Conservation (phyloP, 2,888 invertebrate genomes). For the Hylaea fasciaria region DNA sequence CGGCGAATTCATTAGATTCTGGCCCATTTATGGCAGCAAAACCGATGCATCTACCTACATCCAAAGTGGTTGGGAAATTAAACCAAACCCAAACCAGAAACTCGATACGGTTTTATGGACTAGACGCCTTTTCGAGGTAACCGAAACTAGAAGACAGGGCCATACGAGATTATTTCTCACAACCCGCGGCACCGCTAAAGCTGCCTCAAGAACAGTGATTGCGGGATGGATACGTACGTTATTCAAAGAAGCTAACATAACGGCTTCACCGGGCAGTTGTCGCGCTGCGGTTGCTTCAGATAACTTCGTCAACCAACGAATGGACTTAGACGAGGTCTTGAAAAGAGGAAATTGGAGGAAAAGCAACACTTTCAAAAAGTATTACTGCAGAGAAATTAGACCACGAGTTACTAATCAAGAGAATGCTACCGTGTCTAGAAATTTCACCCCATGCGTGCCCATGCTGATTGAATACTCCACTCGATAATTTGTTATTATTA, state of each 20-base stretch:
- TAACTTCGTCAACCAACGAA: slow-evolving; percentile 28
- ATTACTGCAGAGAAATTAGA: slow-evolving; percentile 2
- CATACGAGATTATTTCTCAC: slow-evolving; percentile 33
- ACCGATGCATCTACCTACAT: slow-evolving; percentile 31
- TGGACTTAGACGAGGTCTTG: slow-evolving; percentile 35
- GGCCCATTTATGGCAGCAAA: slow-evolving; percentile 43
- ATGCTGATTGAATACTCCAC: no score
- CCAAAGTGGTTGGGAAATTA: slow-evolving; percentile 41
- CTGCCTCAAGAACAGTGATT: slow-evolving; percentile 39
- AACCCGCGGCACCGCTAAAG: slow-evolving; percentile 33
- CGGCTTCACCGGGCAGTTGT: slow-evolving; percentile 2
- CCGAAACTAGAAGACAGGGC: slow-evolving; percentile 9
- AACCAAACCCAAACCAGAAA: background rate
- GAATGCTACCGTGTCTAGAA: no score
- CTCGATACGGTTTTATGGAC: slow-evolving; percentile 35
- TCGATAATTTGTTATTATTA: no score
- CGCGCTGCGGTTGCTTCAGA: slow-evolving; percentile 27
- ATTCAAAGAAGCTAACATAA: slow-evolving; percentile 21
- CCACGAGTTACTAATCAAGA: background rate
- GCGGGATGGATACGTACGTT: slow-evolving; percentile 32
- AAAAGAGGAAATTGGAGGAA: slow-evolving; percentile 38
- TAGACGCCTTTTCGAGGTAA: slow-evolving; percentile 10
- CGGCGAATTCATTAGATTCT: slow-evolving; percentile 26
- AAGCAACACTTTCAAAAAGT: slow-evolving; percentile 1
- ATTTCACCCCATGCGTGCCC: no score